Evolutionary conservation across 2,797 vertebrate genomes (phyloP), one percentile per base, ranked within the genome.

Genomic region (Cetoscarus ocellatus): DNA sequence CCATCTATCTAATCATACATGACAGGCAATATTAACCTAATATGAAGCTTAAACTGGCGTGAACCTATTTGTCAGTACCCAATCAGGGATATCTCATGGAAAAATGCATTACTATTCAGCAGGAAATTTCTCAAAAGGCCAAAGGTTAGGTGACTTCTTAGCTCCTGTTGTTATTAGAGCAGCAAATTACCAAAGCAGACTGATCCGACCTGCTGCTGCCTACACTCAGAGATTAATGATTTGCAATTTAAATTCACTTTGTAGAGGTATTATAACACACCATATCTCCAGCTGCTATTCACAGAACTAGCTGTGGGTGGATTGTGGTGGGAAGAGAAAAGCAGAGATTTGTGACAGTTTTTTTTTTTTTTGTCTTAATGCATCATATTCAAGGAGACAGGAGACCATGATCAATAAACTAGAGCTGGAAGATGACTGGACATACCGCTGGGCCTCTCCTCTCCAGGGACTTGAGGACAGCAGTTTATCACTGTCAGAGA

Each of bases 81-180:
- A 60, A n/a, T 60, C 48, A 58, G 43, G 50, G 48, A 57, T 73
- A 81, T 87, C 15, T 73, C 57, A 79, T 80, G 70, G 11, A 18
- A 43, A 67, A 75, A 27, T 34, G 55, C 11, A 40, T 13, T 42
- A 38, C 11, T 27, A 38, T 47, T 62, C 27, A 56, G 35, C 19
- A 73, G 61, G 34, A 79, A 83, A 70, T 51, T 54, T 66, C 61
- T 51, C 19, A 40, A 61, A 47, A 78, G 82, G 80, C 43, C 60
- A 90, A 86, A 86, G 74, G 81, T 88, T 74, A 82, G 60, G 58
- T 78, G 71, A 68, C 73, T 73, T 36, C 48, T 87, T 55, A 70
- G 73, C 84, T 47, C 67, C 63, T 72, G 78, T 69, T 65, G 80
- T 79, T 64, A 83, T 81, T 59, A 73, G 54, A 61, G 36, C 2